Base-by-base conservation (phyloP, 2,888 invertebrate genomes). In the Gastrophysa polygoni region DNA sequence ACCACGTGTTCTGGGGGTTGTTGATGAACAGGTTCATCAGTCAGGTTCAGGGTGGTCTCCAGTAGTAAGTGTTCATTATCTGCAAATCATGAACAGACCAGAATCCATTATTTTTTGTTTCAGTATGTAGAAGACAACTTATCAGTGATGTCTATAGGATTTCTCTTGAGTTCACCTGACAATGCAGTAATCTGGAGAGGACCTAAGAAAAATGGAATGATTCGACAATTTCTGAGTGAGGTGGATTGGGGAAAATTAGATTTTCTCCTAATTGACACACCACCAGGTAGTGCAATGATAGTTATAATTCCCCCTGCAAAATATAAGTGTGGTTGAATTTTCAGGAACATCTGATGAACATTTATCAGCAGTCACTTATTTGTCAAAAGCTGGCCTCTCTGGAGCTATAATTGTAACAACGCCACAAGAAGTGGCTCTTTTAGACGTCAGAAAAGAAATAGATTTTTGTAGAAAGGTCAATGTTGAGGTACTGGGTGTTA, bases 101-200 rank as follows among this genome's bases (percentile, higher is more conserved):
- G 7, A 24, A 5, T 5, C 24, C 3, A 5, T 24, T 24, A 24
- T 38, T 38, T 14, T 38, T 57, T 6, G 62, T 75, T 84, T 78
- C 83, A 93, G 89, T 95, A 91, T 77, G 89, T 95, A 0, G 92
- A 92, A 63, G 98, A 99, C 77, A 99, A 99, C 81, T 85, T 99
- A 47, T 92, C 92, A 5, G 85, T 99, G 51, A 98, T 99, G 97
- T 98, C 98, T 0, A 94, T 98, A 77, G 98, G 97, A 10, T 97
- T 98, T 80, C 84, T 98, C 43, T 83, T 98, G 59, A 86, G 87
- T 49, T 91, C 91, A 71, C 89, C 92, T 0, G 95, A 95, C 78
- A 95, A 96, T 79, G 98, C 98, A 0, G 92, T 99, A n/a, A 97
- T 99, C 74, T 99, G 99, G 99, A 87, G 99, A 72, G 99, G 99